Evolutionary conservation across 2,797 vertebrate species (phyloP), one percentile per base, ranked within the genome.

Genomic region (Pteronotus mesoamericanus): DNA sequence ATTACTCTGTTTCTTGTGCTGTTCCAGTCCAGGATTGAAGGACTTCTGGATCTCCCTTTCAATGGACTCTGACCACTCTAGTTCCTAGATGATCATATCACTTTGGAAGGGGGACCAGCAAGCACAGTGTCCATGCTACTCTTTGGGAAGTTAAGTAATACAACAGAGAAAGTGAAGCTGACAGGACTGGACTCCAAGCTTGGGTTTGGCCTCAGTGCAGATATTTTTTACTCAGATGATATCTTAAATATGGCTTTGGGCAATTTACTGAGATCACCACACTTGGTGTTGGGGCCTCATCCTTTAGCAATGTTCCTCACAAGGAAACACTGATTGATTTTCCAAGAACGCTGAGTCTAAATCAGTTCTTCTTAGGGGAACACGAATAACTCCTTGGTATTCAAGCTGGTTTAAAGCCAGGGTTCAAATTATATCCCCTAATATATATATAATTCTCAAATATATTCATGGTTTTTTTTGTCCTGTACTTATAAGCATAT

Each of bases 391-490:
- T 74, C 9, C 21, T 34, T 86, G 37, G 26, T 80, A 94, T 34
- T 94, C 46, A 93, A 94, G 53, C 15, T 83, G 64, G 44, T 91
- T 85, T 57, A 86, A 89, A 87, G 59, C 29, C 69, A 91, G 29
- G 2, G 5, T 83, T 93, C 85, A 78, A 86, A 92, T 87, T 84
- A 66, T 3, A 71, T 69, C 15, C 7, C 34, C n/a, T 72, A 85
- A 89, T 75, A 91, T 85, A 94, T 61, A 92, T 48, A 77, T 16
- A 78, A 78, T 78, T 96, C 84, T 93, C 39, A 95, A 97, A 91
- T 94, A 95, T 46, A 95, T 53, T 93, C 75, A 57, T 64, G 19
- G 11, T 82, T 95, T 95, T 57, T 69, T 97, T 87, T 86, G 78
- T 44, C 26, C 6, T 83, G 32, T 14, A 61, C 57, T 89, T 93